Evolutionary conservation across 2,888 invertebrate genomes (phyloP), one percentile per base, ranked within the genome.

Genomic region (Lomographa bimaculata): DNA sequence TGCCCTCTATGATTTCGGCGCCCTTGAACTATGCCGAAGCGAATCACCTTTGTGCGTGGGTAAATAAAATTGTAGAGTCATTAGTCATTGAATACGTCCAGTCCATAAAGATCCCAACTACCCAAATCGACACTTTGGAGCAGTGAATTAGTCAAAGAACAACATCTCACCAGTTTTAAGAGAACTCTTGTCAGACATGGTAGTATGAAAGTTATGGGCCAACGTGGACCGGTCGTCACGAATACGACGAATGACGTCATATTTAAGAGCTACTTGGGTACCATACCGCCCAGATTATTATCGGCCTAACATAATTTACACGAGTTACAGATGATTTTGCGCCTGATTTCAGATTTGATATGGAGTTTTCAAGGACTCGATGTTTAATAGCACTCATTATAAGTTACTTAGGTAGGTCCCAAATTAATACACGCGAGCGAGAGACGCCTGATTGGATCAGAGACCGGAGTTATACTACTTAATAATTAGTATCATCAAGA

Each of bases 271-370:
- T 16, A n/a, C n/a, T n/a, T n/a, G n/a, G n/a, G n/a, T n/a, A n/a
- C n/a, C n/a, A n/a, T n/a, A 55, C 10, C 42, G 43, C 53, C 57
- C 47, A 54, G 83, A 82, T 83, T 55, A 60, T 74, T 76, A 82
- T 84, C 83, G 60, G 57, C 42, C 65, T 71, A 71, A 72, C 69
- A 68, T 75, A 73, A 78, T 74, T 79, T 73, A 71, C 61, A 54
- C 55, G 50, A 58, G 50, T 57, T 63, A 38, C 37, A 66, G 66
- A 75, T 72, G 68, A 70, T 70, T 71, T 77, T 66, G 61, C 61
- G 55, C 53, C 49, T 54, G 61, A 65, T 60, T 47, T n/a, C 28
- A 39, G 23, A 8, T 39, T 26, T 27, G 44, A 46, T 52, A 41
- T 29, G 20, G 24, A 41, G 39, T 44, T 29, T 30, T 33, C 41